A percentile compares a stretch with the other conserved stretches of the same genome.
phyloP scores from a whole-genome alignment of 2,888 invertebrate species.

The Tetramorium bicarinatum region DNA sequence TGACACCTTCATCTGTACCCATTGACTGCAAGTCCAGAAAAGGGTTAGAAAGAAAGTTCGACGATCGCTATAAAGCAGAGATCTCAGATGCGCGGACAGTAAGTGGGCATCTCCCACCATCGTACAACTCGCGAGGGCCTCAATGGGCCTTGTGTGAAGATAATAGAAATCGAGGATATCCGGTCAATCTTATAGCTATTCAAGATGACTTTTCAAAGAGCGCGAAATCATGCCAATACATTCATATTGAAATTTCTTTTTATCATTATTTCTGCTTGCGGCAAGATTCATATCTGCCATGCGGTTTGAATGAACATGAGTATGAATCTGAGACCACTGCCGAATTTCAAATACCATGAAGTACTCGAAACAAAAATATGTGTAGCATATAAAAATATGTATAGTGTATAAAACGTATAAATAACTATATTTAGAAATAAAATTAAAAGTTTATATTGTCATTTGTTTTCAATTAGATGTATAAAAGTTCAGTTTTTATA shows the following conservation, averaged over 20 bases:
- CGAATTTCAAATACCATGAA: neutral
- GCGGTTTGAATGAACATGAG: neutral
- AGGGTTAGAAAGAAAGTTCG: neutral
- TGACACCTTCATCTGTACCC: constrained; percentile 30
- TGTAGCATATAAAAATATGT: neutral
- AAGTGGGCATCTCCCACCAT: neutral
- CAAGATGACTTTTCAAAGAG: neutral
- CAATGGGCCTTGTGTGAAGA: neutral
- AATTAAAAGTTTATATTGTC: neutral
- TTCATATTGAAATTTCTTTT: neutral
- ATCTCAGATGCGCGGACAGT: neutral
- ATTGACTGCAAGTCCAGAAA: constrained; percentile 16
- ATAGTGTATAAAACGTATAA: neutral
- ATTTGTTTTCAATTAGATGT: neutral
- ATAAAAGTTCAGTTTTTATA: neutral
- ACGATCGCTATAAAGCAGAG: neutral
- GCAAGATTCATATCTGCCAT: neutral
- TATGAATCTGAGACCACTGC: neutral
- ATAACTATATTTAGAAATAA: neutral
- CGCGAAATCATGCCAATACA: neutral
- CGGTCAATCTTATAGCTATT: neutral
- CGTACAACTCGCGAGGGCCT: neutral
- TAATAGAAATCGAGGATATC: neutral
- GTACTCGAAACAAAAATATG: neutral
- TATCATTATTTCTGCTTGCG: neutral